These are phyloP conservation scores for Nezara viridula DNA, from an alignment of 2,888 invertebrate genomes.

Conservation along the genomic window DNA sequence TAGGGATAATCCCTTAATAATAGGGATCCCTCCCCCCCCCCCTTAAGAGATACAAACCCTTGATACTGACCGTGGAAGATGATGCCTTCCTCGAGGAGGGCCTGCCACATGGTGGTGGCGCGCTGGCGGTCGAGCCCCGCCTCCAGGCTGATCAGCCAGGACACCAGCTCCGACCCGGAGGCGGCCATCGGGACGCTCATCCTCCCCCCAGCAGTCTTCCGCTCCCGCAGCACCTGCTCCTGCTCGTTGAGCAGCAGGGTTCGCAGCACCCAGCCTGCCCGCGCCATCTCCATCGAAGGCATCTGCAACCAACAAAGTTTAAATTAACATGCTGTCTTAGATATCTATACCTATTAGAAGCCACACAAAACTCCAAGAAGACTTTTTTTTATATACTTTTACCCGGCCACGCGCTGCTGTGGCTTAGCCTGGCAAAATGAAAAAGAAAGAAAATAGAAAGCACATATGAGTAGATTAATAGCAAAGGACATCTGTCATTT, in stretches of 20 bases:
- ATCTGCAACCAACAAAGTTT: constrained; percentile 68
- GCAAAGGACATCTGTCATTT: no score
- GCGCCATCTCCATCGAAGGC: constrained; percentile 77
- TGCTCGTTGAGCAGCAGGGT: constrained; percentile 77
- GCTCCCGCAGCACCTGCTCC: constrained; percentile 76
- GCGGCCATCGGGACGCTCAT: constrained; percentile 79
- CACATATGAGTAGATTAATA: no score
- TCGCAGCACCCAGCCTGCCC: constrained; percentile 80
- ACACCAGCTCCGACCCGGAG: constrained; percentile 84
- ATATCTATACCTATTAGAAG: no score
- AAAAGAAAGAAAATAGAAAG: no score
- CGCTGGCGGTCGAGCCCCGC: constrained; percentile 75
- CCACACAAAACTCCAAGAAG: no score
- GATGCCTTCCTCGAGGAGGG: constrained; percentile 83
- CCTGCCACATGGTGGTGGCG: constrained; percentile 88
- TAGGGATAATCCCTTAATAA: no score
- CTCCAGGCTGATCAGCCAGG: constrained; percentile 81
- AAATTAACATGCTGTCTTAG: no score
- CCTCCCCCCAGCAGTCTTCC: constrained; percentile 73
- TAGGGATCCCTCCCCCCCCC: no score
- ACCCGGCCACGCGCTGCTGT: no score
- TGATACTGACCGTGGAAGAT: constrained; percentile 80
- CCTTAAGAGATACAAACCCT: no score
- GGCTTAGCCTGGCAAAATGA: no score
- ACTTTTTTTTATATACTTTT: no score